Percentiles rank a stretch among this genome's conserved stretches.
Conservation (phyloP, 2,888 invertebrate species). For the Coronaproctus castanopsis region DNA sequence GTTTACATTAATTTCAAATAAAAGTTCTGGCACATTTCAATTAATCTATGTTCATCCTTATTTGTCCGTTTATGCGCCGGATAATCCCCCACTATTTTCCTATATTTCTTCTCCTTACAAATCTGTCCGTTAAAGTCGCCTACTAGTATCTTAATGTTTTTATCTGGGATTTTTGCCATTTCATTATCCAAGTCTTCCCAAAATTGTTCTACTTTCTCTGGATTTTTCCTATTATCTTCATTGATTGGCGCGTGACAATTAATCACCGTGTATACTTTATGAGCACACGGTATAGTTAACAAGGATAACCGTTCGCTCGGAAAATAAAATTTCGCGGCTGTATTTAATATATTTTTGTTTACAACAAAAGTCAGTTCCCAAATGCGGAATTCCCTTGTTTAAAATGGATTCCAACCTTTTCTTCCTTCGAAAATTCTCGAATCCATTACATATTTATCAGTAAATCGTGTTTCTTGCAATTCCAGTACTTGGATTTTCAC, state of each 20-base stretch:
- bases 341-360: not conserved
- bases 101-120: not conserved
- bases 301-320: not conserved
- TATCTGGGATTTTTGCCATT: not conserved
- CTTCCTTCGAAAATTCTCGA: not conserved
- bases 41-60: not conserved
- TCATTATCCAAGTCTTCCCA: not conserved
- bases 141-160: not conserved
- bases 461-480: too few relatives aligned
- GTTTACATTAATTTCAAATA: not conserved
- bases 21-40: not conserved
- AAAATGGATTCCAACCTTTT: not conserved
- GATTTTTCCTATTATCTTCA: not conserved
- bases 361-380: not conserved
- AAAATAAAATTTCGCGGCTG: not conserved
- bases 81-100: not conserved
- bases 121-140: not conserved
- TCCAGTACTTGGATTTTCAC: too few relatives aligned
- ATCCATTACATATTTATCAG: too few relatives aligned
- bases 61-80: not conserved
- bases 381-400: not conserved
- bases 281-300: not conserved
- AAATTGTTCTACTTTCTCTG: not conserved
- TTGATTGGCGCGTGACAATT: not conserved
- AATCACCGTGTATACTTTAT: not conserved